Evolutionary conservation across 2,797 vertebrate genomes (phyloP).

Genomic region (Malurus splendens): DNA sequence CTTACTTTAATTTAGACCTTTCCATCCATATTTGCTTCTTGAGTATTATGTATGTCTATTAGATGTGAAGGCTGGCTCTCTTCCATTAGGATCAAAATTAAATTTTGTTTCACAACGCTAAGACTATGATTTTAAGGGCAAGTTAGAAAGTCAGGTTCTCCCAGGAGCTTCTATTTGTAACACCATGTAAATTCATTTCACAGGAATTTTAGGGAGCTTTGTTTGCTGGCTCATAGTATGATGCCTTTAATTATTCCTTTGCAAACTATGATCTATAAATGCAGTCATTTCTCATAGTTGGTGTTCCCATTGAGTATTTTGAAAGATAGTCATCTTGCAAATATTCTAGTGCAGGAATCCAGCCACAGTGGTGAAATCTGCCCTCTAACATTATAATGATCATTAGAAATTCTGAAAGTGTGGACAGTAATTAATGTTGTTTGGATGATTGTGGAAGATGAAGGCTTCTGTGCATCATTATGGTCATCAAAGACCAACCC

Average conservation of each 20-base stretch:
- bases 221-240: background rate
- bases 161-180: background rate
- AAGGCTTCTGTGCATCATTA: background rate
- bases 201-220: background rate
- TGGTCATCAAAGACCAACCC: background rate
- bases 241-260: background rate
- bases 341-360: background rate
- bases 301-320: background rate
- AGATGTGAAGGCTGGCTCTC: background rate
- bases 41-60: background rate
- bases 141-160: background rate
- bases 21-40: background rate
- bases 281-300: background rate
- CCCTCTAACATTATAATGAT: background rate
- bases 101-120: background rate
- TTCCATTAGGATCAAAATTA: accelerated
- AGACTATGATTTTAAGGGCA: background rate
- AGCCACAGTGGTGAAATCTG: background rate
- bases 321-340: background rate
- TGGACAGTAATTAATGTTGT: background rate
- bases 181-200: background rate
- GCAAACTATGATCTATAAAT: background rate
- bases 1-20: background rate
- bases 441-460: background rate
- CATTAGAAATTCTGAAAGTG: background rate